Evolutionary conservation across 2,113 vertebrate species (phyloP).

Genomic region (Amblyopsis rosae): DNA sequence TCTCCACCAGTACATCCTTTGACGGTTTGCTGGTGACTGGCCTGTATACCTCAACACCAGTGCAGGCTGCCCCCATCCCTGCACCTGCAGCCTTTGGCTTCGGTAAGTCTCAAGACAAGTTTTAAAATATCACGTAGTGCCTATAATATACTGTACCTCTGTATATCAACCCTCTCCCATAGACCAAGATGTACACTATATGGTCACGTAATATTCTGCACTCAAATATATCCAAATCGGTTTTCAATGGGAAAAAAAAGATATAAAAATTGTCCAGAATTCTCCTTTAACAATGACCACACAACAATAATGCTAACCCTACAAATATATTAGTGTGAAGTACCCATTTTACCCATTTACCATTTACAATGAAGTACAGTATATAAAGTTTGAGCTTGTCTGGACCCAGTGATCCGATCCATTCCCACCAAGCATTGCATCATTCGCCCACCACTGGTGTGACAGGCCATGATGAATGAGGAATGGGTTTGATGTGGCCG

Average conservation of each 20-base stretch:
- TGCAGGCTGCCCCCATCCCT: slow-evolving; percentile 90
- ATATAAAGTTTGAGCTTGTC: neutral
- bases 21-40: slow-evolving; percentile 96
- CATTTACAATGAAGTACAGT: neutral
- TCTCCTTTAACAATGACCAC: no score
- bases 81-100: slow-evolving; percentile 92
- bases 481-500: slow-evolving; percentile 35
- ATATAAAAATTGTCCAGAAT: no score
- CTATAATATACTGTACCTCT: neutral
- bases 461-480: slow-evolving; percentile 59
- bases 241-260: no score
- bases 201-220: no score
- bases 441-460: slow-evolving; percentile 30
- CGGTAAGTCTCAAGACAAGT: slow-evolving; percentile 80
- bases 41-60: slow-evolving; percentile 94
- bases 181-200: neutral
- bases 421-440: slow-evolving; percentile 44
- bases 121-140: neutral
- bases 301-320: no score
- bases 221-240: no score
- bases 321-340: no score
- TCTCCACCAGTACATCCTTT: slow-evolving; percentile 95
- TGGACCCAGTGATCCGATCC: slow-evolving; percentile 47
- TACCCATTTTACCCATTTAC: no score
- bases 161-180: neutral